A percentile compares a stretch with the other conserved stretches of the same genome.
Evolutionary conservation across 2,888 invertebrate species (phyloP).

Genomic region (Plemyria rubiginata): DNA sequence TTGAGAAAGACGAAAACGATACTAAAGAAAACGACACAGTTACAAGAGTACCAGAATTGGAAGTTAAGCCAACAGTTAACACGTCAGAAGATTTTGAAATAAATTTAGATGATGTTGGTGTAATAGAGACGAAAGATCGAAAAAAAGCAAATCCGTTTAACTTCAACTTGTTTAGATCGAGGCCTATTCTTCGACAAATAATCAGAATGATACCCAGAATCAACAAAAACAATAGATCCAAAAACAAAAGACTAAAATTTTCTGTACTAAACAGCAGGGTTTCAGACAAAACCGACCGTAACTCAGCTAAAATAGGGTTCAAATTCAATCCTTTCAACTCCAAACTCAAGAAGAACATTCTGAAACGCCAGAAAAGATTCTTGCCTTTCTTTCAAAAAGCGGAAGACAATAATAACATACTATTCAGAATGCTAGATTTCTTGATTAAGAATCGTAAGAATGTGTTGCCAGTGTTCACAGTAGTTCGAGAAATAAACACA

Average conservation of each 20-base stretch:
- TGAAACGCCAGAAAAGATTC: slow-evolving; percentile 62
- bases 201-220: slow-evolving; percentile 23
- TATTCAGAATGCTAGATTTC: slow-evolving; percentile 62
- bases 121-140: not conserved
- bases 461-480: slow-evolving; percentile 62
- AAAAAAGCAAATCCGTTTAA: slow-evolving; percentile 5
- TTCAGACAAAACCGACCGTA: not conserved
- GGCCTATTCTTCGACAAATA: slow-evolving; percentile 19
- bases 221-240: slow-evolving; percentile 25
- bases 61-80: not conserved
- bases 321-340: slow-evolving; percentile 15
- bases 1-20: not conserved
- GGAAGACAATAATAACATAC: slow-evolving; percentile 55
- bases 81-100: not conserved
- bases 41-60: not conserved
- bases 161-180: slow-evolving; percentile 21
- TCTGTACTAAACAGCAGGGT: not conserved
- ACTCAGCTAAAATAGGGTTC: slow-evolving; percentile 7
- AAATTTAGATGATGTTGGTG: slow-evolving; percentile 6
- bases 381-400: slow-evolving; percentile 50
- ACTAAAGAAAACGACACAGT: not conserved
- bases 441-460: slow-evolving; percentile 57
- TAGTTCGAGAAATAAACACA: slow-evolving; percentile 68
- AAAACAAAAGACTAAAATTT: slow-evolving; percentile 7
- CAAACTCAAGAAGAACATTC: slow-evolving; percentile 23